Percentiles rank a stretch among this genome's conserved stretches.
Conservation (phyloP, 2,888 invertebrate genomes). For the Eupithecia insigniata region DNA sequence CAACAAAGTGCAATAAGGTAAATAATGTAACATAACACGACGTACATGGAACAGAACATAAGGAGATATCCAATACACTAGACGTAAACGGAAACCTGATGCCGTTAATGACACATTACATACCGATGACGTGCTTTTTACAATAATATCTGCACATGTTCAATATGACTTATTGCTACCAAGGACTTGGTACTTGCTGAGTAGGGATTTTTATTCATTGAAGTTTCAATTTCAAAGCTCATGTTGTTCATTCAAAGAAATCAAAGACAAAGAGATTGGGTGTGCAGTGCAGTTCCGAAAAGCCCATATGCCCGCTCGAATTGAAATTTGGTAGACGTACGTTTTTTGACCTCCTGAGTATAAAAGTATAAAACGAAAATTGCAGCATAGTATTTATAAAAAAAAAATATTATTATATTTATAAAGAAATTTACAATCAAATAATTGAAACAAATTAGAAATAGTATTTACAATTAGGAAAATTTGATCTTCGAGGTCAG, state of each 20-base stretch:
- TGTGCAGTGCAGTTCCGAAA: too few species aligned
- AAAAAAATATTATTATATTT: too few species aligned
- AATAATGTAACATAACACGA: conserved; percentile 30
- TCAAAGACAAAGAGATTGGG: background rate
- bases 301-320: too few species aligned
- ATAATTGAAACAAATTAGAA: too few species aligned
- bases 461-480: too few species aligned
- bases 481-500: too few species aligned
- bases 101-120: conserved; percentile 42
- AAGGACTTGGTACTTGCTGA: background rate
- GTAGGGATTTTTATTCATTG: background rate
- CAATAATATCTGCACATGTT: conserved; percentile 29
- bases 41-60: conserved; percentile 34
- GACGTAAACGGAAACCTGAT: conserved; percentile 53
- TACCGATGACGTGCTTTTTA: conserved; percentile 47
- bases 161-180: background rate
- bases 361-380: too few species aligned
- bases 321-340: too few species aligned
- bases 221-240: background rate
- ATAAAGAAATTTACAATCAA: too few species aligned
- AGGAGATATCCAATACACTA: conserved; percentile 37
- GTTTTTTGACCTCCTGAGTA: too few species aligned
- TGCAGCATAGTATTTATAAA: too few species aligned
- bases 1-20: conserved; percentile 23
- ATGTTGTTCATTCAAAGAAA: background rate